These are phyloP conservation scores for Xiphophorus couchianus DNA, from an alignment of 2,113 vertebrate genomes.

Conservation along the genomic window DNA sequence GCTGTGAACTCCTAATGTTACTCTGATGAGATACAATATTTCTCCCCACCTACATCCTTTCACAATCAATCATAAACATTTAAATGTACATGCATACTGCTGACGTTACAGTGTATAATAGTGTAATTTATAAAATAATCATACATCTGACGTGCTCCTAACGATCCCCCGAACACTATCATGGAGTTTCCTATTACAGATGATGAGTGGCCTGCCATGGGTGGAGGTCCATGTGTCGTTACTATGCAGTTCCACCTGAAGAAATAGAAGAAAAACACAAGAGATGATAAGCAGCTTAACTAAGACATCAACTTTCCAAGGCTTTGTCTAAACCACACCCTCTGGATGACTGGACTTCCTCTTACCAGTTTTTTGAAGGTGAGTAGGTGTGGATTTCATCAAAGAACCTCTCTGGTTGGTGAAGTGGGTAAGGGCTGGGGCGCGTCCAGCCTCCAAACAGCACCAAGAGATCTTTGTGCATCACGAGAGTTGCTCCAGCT, in stretches of 20 bases:
- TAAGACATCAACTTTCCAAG: not conserved
- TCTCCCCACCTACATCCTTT: no score
- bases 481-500: conserved; percentile 94
- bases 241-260: conserved; percentile 99
- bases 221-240: conserved; percentile 94
- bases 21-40: not conserved
- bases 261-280: not conserved
- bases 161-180: conserved; percentile 97
- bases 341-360: not conserved
- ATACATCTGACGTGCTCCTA: conserved; percentile 96
- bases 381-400: conserved; percentile 99
- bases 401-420: conserved; percentile 97
- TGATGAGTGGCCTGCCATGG: conserved; percentile 98
- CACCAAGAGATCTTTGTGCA: conserved; percentile 95
- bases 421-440: conserved; percentile 96
- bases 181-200: conserved; percentile 94
- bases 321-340: not conserved
- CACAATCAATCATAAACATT: not conserved
- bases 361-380: conserved; percentile 98
- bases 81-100: not conserved
- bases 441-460: conserved; percentile 98
- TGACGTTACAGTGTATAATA: not conserved
- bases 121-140: conserved; percentile 50
- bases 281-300: not conserved
- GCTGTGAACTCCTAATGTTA: not conserved